Conservation (phyloP, 2,113 vertebrate species). For the Plestiodon gilberti region DNA sequence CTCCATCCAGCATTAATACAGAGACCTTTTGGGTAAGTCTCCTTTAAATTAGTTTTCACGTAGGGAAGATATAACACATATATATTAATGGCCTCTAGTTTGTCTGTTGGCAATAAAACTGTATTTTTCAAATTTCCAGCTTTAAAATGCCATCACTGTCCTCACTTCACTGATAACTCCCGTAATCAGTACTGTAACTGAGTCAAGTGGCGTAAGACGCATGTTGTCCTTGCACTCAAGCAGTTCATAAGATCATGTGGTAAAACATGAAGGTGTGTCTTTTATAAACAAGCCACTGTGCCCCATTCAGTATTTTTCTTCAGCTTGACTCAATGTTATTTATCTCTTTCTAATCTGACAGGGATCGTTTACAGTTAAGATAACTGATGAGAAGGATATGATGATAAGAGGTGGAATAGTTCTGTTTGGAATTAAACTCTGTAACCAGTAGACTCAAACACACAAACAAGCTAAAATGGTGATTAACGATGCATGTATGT, state of each 20-base stretch:
- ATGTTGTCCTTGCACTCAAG: constrained; percentile 59
- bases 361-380: constrained; percentile 98
- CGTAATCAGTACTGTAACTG: constrained; percentile 70
- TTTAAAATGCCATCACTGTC: constrained; percentile 51
- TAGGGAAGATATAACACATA: constrained; percentile 53
- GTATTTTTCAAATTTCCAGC: constrained; percentile 58
- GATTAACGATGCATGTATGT: constrained; percentile 99
- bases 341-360: constrained; percentile 99
- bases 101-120: constrained; percentile 58
- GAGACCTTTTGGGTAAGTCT: constrained; percentile 96
- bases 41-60: constrained; percentile 43
- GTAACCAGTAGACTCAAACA: constrained; percentile 97
- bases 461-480: constrained; percentile 98
- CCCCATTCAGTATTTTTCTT: constrained; percentile 69
- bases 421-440: constrained; percentile 93
- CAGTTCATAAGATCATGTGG: constrained; percentile 65
- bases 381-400: constrained; percentile 92
- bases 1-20: constrained; percentile 99
- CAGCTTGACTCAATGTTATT: constrained; percentile 96
- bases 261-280: constrained; percentile 77
- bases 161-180: constrained; percentile 69
- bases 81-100: constrained; percentile 52
- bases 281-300: constrained; percentile 76
- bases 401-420: constrained; percentile 98
- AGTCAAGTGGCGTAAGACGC: constrained; percentile 78